Percentiles rank a stretch among this genome's conserved stretches.
Conservation (phyloP, 53 echinoderm and acorn worm species). For the Astropecten irregularis region DNA sequence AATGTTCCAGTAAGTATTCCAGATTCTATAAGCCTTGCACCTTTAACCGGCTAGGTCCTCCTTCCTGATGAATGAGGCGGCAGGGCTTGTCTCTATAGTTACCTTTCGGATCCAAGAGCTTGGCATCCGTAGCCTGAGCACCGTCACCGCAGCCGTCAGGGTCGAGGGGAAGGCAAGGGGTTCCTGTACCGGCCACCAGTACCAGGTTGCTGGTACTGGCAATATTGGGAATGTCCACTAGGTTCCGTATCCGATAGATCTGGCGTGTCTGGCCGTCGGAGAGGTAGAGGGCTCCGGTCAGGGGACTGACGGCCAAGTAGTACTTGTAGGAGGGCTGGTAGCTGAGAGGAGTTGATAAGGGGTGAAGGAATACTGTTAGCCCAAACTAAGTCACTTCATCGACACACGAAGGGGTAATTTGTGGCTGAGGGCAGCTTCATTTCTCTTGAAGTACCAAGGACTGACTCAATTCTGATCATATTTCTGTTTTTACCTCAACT, state of each 20-base stretch:
- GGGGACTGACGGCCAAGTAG: constrained; percentile 86
- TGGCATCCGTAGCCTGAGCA: constrained; percentile 77
- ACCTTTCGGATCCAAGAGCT: constrained; percentile 92
- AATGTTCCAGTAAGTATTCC: too few relatives aligned
- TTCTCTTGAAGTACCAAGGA: too few relatives aligned
- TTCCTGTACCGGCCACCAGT: constrained; percentile 82
- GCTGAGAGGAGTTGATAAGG: constrained; percentile 47
- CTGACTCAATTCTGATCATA: too few relatives aligned
- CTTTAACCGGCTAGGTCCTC: too few relatives aligned
- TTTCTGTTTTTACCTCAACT: constrained; percentile 85
- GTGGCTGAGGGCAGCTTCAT: too few relatives aligned
- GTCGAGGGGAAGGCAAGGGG: constrained; percentile 80
- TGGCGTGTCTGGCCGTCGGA: constrained; percentile 85
- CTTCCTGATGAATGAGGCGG: too few relatives aligned
- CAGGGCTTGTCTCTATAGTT: too few relatives aligned
- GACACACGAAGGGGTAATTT: too few relatives aligned
- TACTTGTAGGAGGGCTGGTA: constrained; percentile 93
- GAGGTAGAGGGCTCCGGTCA: constrained; percentile 82
- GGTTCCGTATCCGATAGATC: constrained; percentile 70
- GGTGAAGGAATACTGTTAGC: background rate
- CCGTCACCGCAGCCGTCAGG: constrained; percentile 86
- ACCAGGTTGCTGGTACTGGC: constrained; percentile 60
- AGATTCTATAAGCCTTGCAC: too few relatives aligned
- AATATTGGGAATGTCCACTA: constrained; percentile 64
- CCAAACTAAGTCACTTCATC: background rate